Percentiles rank a stretch among this genome's conserved stretches.
Conservation (phyloP, 2,888 invertebrate species). For the Drosophila niveifrons region DNA sequence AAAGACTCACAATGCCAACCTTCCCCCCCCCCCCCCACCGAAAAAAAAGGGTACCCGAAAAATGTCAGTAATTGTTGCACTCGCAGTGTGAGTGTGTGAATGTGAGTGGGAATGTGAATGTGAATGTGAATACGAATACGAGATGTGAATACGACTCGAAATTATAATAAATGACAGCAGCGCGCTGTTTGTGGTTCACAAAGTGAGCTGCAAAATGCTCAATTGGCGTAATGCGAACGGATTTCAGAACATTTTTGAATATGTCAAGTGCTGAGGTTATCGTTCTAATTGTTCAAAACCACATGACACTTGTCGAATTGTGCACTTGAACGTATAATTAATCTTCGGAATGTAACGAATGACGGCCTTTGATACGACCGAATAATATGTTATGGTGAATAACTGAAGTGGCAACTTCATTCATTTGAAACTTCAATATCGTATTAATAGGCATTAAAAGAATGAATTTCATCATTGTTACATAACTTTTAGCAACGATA, state of each 20-base stretch:
- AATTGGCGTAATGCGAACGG: slow-evolving; percentile 23
- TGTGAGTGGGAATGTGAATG: slow-evolving; percentile 6
- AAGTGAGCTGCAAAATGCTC: slow-evolving; percentile 37
- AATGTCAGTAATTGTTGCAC: slow-evolving; percentile 39
- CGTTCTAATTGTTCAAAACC: slow-evolving; percentile 31
- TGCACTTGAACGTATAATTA: neutral
- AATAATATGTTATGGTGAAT: slow-evolving; percentile 2
- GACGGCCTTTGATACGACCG: neutral
- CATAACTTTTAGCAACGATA: no score
- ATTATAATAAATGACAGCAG: slow-evolving; percentile 50
- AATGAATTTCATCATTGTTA: no score
- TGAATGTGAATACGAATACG: slow-evolving; percentile 4
- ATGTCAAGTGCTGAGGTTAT: slow-evolving; percentile 21
- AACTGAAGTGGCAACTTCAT: neutral
- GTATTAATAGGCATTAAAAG: neutral
- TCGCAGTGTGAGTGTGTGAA: slow-evolving; percentile 35
- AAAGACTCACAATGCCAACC: slow-evolving; percentile 20
- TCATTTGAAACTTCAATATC: neutral
- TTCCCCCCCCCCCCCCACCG: slow-evolving; percentile 11
- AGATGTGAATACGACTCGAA: slow-evolving; percentile 16
- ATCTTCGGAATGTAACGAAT: slow-evolving; percentile 2
- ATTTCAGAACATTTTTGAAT: slow-evolving; percentile 35
- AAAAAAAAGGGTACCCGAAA: slow-evolving; percentile 37
- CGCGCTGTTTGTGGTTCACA: slow-evolving; percentile 36
- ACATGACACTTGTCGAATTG: slow-evolving; percentile 12